Conservation (phyloP, 2,113 vertebrate species). For the Python bivittatus region DNA sequence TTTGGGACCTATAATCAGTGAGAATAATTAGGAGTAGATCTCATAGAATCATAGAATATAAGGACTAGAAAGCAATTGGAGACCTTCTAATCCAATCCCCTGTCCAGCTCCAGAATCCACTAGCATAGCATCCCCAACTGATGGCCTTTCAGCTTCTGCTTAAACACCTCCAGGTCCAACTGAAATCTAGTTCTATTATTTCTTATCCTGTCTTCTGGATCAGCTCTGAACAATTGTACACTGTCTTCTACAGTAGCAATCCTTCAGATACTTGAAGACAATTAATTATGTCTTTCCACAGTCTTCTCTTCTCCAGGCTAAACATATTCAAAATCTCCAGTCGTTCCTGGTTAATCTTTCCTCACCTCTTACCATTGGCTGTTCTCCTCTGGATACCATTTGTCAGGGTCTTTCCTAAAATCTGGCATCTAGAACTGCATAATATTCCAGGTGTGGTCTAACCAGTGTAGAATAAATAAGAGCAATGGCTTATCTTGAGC, state of each 20-base stretch:
- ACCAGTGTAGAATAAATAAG: background rate
- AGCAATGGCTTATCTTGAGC: background rate
- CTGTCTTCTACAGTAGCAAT: too few relatives aligned
- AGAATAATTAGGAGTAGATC: background rate
- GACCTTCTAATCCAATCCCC: background rate
- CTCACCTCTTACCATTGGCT: background rate
- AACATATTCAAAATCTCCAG: background rate
- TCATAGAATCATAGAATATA: background rate
- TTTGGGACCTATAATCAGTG: background rate
- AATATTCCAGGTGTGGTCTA: background rate
- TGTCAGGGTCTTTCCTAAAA: background rate
- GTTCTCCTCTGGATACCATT: background rate
- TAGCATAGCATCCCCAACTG: background rate
- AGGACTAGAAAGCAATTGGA: background rate
- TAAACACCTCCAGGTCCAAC: too few relatives aligned
- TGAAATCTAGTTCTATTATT: too few relatives aligned
- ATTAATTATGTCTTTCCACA: too few relatives aligned
- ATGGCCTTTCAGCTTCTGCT: too few relatives aligned
- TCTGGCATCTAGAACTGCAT: background rate
- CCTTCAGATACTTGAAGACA: too few relatives aligned
- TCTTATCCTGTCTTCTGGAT: too few relatives aligned
- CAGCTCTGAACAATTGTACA: too few relatives aligned
- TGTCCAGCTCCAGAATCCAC: background rate
- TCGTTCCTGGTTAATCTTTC: background rate
- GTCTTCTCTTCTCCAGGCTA: background rate